phyloP scores from a whole-genome alignment of 2,888 invertebrate species.

The Oxytorus armatus region DNA sequence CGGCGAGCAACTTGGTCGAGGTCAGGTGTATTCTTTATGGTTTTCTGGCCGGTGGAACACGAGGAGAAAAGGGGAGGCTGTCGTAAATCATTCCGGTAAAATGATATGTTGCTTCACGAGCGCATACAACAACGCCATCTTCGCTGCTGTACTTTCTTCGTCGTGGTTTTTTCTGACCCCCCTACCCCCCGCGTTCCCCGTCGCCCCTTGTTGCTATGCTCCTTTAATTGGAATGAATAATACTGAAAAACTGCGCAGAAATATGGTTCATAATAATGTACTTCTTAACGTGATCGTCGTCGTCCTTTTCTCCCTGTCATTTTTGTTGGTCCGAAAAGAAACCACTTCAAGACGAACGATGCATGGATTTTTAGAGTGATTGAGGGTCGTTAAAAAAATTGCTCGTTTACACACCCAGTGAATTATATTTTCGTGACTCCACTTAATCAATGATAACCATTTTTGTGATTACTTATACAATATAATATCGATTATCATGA shows the following conservation, averaged over 20 bases:
- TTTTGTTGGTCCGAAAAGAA: neutral
- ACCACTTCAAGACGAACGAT: neutral
- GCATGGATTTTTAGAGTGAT: neutral
- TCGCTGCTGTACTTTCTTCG: neutral
- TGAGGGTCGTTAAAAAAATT: too few relatives aligned
- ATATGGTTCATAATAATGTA: slow-evolving; percentile 41
- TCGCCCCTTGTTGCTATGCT: neutral
- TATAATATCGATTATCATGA: too few relatives aligned
- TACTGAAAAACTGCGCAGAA: slow-evolving; percentile 6
- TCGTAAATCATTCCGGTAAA: slow-evolving; percentile 60
- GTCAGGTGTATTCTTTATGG: slow-evolving; percentile 59
- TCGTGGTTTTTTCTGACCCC: neutral
- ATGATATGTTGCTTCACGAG: slow-evolving; percentile 44
- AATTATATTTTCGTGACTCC: too few relatives aligned
- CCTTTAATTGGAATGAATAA: slow-evolving; percentile 5
- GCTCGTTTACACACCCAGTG: too few relatives aligned
- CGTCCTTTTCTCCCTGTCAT: neutral
- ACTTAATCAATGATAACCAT: too few relatives aligned
- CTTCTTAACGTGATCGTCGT: slow-evolving; percentile 21
- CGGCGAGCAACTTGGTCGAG: slow-evolving; percentile 46
- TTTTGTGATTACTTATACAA: too few relatives aligned
- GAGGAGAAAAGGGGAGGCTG: slow-evolving; percentile 15
- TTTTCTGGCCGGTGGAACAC: slow-evolving; percentile 35
- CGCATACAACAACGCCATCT: slow-evolving; percentile 7
- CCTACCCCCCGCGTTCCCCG: neutral